Evolutionary conservation across 2,888 invertebrate species (phyloP), one percentile per base, ranked within the genome.

Genomic region (Lysandra coridon): DNA sequence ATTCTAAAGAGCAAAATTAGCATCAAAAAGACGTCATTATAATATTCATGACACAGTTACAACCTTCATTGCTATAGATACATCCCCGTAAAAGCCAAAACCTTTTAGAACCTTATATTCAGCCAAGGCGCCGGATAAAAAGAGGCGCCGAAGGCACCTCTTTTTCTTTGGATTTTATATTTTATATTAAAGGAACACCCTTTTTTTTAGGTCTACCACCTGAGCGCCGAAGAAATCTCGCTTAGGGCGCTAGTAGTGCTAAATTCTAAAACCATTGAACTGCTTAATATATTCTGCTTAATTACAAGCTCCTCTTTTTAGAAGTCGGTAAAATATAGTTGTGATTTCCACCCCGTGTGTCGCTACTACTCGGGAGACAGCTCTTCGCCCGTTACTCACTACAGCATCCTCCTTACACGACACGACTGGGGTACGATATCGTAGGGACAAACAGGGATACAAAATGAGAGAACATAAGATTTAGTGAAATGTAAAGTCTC

Each of bases 381-480:
- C 83, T 85, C 86, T 90, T 86, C 91, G 90, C 90, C 89, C 88
- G 83, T 85, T 85, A 84, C 85, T 85, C 87, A 88, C 87, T 88
- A 83, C 86, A 87, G 89, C 85, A 88, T 87, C 86, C 75, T 1
- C 5, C 81, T 88, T 86, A 83, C 49, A 76, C 6, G 60, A 69
- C 69, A 57, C 85, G 84, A 82, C 3, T 44, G 84, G 84, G 12
- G 1, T 33, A 78, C 79, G 80, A 79, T n/a, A 81, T 69, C 69
- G 69, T 69, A 69, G 33, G 30, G 33, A 33, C 33, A 62, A 64
- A 64, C 23, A 3, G 49, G 10, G 2, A 49, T 49, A 49, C 49
- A 2, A 49, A 0, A 12, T 12, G 2, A 49, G 10, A 10, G 2
- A 10, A 49, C 49, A 7, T 44, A 23, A 23, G 23, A 23, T 23